Evolutionary conservation across 2,113 vertebrate species (phyloP).

Genomic region (Dromaius novaehollandiae): DNA sequence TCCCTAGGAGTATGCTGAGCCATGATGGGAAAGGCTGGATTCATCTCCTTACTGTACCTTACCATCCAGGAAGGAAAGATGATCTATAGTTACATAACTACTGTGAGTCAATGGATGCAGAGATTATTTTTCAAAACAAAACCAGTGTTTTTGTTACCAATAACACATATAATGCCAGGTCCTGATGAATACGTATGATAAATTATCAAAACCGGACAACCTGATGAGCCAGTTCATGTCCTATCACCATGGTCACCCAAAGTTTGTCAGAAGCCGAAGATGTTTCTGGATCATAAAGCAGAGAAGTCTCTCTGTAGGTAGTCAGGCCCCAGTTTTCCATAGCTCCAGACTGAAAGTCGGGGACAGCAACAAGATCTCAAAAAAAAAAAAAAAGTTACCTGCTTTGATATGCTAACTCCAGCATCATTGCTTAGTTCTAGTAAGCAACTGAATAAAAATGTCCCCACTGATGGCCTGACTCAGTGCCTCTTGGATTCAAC

Average conservation of each 20-base stretch:
- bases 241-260: conserved; percentile 76
- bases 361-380: conserved; percentile 78
- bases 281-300: conserved; percentile 74
- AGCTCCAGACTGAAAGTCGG: conserved; percentile 76
- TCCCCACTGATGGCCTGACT: not conserved
- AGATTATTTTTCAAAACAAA: not conserved
- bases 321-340: conserved; percentile 84
- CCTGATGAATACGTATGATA: not conserved
- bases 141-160: not conserved
- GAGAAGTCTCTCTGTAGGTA: conserved; percentile 76
- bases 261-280: conserved; percentile 82
- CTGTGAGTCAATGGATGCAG: not conserved
- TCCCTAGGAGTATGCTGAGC: not conserved
- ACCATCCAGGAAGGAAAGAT: not conserved
- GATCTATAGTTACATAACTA: not conserved
- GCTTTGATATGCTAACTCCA: not conserved
- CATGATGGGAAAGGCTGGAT: not conserved
- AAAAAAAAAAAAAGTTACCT: not conserved
- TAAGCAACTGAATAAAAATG: not conserved
- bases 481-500: not conserved
- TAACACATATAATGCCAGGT: not conserved
- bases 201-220: conserved; percentile 73
- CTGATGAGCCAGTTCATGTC: conserved; percentile 84
- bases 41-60: not conserved
- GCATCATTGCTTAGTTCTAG: not conserved